These are phyloP conservation scores for Scelioninae gen. 1 DNA, from an alignment of 2,888 invertebrate species.

Conservation along the genomic window DNA sequence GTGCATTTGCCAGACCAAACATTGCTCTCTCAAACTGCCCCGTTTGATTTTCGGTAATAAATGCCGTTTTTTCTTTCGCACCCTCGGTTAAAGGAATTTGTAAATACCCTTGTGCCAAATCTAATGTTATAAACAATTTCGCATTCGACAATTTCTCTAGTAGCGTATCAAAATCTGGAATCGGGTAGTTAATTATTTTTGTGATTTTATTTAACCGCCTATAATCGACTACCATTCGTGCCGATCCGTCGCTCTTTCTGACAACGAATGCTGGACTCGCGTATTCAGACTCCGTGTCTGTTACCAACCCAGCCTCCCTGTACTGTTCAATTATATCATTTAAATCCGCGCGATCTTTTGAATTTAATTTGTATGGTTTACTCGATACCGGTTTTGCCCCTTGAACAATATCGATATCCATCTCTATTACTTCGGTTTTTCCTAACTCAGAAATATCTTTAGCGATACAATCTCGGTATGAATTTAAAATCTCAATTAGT, in stretches of 20 bases:
- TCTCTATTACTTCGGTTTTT: background rate
- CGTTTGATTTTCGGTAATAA: constrained; percentile 11
- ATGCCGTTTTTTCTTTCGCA: constrained; percentile 6
- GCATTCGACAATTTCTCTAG: constrained; percentile 27
- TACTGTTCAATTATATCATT: constrained; percentile 13
- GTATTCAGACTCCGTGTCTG: constrained; percentile 44
- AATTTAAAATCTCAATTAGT: background rate
- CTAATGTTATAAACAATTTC: constrained; percentile 34
- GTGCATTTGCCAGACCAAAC: background rate
- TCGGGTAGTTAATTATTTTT: constrained; percentile 16
- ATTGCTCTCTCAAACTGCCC: too few species aligned
- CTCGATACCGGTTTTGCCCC: background rate
- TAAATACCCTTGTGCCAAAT: too few species aligned
- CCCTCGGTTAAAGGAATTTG: constrained; percentile 1
- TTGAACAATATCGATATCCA: background rate
- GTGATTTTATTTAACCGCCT: background rate
- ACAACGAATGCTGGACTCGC: constrained; percentile 59
- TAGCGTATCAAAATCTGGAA: constrained; percentile 51
- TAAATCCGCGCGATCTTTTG: background rate
- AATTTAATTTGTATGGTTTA: background rate
- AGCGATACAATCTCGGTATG: background rate
- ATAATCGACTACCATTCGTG: constrained; percentile 49
- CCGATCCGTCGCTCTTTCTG: constrained; percentile 38
- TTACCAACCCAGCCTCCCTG: constrained; percentile 37
- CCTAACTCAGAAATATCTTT: background rate